Conservation (phyloP, 2,113 vertebrate species). For the Dicentrarchus labrax region DNA sequence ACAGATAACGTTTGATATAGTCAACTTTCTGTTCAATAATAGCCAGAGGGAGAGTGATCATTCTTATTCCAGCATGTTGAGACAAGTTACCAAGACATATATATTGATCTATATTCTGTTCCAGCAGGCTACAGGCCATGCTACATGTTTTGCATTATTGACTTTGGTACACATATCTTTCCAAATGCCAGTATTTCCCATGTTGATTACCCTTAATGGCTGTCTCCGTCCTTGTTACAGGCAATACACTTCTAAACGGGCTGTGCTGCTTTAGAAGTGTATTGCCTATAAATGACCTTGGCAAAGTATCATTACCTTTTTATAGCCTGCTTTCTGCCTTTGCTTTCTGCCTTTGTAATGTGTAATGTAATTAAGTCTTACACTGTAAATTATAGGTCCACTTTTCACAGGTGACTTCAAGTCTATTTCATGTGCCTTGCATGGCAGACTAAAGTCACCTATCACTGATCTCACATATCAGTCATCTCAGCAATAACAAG, state of each 20-base stretch:
- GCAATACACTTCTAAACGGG: no score
- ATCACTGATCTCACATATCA: constrained; percentile 35
- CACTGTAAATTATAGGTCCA: constrained; percentile 50
- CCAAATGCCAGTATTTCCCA: constrained; percentile 49
- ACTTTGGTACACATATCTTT: constrained; percentile 58
- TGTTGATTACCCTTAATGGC: constrained; percentile 53
- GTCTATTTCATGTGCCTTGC: constrained; percentile 33
- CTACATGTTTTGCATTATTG: constrained; percentile 69
- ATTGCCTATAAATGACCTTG: constrained; percentile 71
- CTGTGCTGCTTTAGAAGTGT: constrained; percentile 62
- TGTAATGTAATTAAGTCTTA: constrained; percentile 45
- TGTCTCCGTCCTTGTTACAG: constrained; percentile 49
- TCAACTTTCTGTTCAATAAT: constrained; percentile 21
- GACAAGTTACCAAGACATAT: constrained; percentile 29
- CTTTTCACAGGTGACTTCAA: constrained; percentile 57
- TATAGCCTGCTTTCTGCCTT: constrained; percentile 57
- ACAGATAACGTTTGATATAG: constrained; percentile 19
- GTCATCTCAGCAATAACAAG: constrained; percentile 29
- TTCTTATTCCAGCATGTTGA: constrained; percentile 12
- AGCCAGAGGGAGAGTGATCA: constrained; percentile 17
- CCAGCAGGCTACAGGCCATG: constrained; percentile 32
- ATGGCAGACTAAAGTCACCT: constrained; percentile 28
- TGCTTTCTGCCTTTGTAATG: constrained; percentile 59
- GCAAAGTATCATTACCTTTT: constrained; percentile 56
- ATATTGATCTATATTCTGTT: constrained; percentile 47